These are phyloP conservation scores for Lasioglossum calceatum DNA, from an alignment of 2,888 invertebrate species.

Conservation along the genomic window DNA sequence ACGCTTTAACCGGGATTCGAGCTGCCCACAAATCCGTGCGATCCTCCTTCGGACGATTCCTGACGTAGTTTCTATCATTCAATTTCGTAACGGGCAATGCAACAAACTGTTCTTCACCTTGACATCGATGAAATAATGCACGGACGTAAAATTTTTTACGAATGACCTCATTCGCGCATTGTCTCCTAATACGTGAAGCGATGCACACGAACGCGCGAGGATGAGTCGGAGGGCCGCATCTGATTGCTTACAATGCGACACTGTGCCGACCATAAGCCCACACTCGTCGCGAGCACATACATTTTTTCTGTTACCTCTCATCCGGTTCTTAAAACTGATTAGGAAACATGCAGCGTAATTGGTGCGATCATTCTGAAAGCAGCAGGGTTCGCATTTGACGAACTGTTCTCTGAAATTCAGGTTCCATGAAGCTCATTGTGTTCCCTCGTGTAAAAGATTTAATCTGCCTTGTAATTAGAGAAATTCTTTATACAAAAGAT, in stretches of 20 bases:
- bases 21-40: background rate
- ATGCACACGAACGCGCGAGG: conserved; percentile 35
- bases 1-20: background rate
- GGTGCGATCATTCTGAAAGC: conserved; percentile 7
- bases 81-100: background rate
- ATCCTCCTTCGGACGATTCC: background rate
- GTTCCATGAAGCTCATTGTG: background rate
- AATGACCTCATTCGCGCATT: conserved; percentile 22
- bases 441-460: background rate
- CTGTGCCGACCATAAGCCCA: conserved; percentile 42
- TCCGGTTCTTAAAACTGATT: conserved; percentile 45
- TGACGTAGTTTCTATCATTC: background rate
- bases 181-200: conserved; percentile 37
- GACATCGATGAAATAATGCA: background rate
- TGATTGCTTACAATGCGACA: conserved; percentile 57
- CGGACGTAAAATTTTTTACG: background rate
- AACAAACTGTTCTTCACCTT: background rate
- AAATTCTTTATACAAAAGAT: background rate
- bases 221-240: conserved; percentile 45
- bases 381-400: background rate
- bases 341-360: conserved; percentile 28
- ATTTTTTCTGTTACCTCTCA: conserved; percentile 43
- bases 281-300: conserved; percentile 33
- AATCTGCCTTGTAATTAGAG: background rate
- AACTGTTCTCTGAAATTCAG: background rate